Base-by-base conservation (phyloP, 2,113 vertebrate species). In the Pelmatolapia mariae region DNA sequence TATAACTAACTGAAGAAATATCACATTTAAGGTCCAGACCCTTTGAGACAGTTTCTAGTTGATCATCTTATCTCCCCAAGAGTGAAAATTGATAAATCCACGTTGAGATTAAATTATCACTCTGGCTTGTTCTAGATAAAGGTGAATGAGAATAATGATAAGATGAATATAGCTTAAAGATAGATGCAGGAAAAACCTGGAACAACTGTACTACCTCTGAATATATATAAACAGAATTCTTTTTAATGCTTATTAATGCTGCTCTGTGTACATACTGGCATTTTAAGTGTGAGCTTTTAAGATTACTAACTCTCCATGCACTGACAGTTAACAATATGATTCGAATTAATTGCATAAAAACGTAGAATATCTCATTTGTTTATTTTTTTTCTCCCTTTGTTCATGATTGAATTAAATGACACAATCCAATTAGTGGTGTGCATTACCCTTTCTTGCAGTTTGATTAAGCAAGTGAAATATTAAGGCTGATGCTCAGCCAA, bases 381-480 rank as follows among this genome's bases (percentile, higher is more conserved):
- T 92, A 68, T 91, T 87, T 88, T 59, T 91, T 86, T 8, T 8
- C 18, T 33, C 29, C 29, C 56, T 73, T 79, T 92, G 92, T 90
- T 94, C 92, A 93, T 95, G 93, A 95, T 95, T 94, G 86, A 96
- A 95, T 96, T 94, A 95, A 93, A 95, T 11, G 81, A 94, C 91
- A 88, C 92, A 96, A 94, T 94, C 91, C 93, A 95, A 96, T 95
- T 96, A 94, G 93, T 45, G 83, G 84, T 92, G 95, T 89, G 91
- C 92, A 93, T 94, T 93, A 94, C 89, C 87, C 86, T 94, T 93
- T 92, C 87, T 92, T 87, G 81, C 89, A 88, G 89, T 96, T 94
- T 91, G 91, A 96, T 95, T 94, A 95, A 94, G 90, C 93, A 94
- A 94, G 89, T 91, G 82, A 92, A 94, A 95, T 91, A 95, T 91